phyloP scores from a whole-genome alignment of 2,888 invertebrate genomes.

The Platypus cylindrus region DNA sequence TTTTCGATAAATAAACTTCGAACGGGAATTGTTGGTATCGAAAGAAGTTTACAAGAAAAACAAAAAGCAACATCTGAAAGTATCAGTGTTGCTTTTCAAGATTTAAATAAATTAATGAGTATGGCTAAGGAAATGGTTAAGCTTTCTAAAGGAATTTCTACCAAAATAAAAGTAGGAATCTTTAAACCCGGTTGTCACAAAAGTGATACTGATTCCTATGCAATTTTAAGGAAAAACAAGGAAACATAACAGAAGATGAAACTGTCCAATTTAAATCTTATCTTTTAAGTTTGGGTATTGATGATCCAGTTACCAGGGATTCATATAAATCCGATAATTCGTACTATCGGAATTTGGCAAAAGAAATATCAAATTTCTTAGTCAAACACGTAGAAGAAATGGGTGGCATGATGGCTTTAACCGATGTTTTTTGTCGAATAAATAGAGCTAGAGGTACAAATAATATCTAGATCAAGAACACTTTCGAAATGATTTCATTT shows the following conservation, averaged over 20 bases:
- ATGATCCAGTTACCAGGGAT: constrained; percentile 93
- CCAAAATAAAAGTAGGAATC: constrained; percentile 57
- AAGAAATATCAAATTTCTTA: constrained; percentile 73
- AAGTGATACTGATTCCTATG: background rate
- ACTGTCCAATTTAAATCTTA: constrained; percentile 93
- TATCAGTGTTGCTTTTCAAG: constrained; percentile 89
- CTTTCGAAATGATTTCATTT: no score
- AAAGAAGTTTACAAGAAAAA: constrained; percentile 80
- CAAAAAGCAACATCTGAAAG: constrained; percentile 84
- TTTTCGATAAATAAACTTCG: constrained; percentile 51
- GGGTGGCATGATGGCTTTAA: constrained; percentile 93
- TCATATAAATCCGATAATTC: constrained; percentile 73
- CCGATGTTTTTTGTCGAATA: constrained; percentile 93
- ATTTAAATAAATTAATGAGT: constrained; percentile 84
- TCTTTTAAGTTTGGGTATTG: constrained; percentile 90
- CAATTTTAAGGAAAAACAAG: constrained; percentile 42
- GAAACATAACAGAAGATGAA: constrained; percentile 94
- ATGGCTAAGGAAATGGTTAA: constrained; percentile 97
- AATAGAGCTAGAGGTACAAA: constrained; percentile 69
- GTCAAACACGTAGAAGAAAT: constrained; percentile 70
- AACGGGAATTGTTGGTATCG: constrained; percentile 92
- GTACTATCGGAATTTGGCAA: constrained; percentile 74
- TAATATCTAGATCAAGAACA: background rate
- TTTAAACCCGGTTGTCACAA: background rate
- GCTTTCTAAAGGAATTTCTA: constrained; percentile 82